Percentiles rank a stretch among this genome's conserved stretches.
These are phyloP conservation scores for Hyposoter dolosus DNA, from an alignment of 2,888 invertebrate genomes.

Conservation along the genomic window DNA sequence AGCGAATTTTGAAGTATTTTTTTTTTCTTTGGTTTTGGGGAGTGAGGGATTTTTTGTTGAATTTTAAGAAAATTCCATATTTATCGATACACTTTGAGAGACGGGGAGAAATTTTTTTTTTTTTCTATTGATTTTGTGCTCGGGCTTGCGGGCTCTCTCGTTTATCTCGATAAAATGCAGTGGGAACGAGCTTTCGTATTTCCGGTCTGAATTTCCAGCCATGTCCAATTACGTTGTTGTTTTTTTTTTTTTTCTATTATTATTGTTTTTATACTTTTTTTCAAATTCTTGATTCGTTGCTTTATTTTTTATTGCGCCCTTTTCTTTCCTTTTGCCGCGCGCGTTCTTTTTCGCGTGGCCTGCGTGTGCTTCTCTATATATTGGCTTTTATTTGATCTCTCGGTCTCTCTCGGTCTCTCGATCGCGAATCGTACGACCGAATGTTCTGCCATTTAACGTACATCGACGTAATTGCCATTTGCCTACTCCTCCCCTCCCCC, in stretches of 20 bases:
- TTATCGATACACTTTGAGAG: no score
- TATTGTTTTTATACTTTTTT: not conserved
- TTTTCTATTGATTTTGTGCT: no score
- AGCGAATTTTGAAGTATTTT: no score
- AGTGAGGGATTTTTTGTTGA: no score
- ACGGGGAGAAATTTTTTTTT: no score
- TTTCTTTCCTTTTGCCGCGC: not conserved
- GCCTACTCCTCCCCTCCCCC: conserved; percentile 11
- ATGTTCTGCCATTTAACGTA: conserved; percentile 61
- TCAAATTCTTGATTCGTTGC: not conserved
- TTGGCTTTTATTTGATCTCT: conserved; percentile 54
- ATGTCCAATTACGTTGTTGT: conserved; percentile 54
- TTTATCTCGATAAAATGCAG: conserved; percentile 25
- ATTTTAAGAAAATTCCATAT: no score
- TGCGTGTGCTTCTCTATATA: conserved; percentile 32
- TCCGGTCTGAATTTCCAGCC: conserved; percentile 17
- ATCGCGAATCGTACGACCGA: conserved; percentile 57
- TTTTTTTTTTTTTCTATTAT: not conserved
- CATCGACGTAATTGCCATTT: conserved; percentile 64
- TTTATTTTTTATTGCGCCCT: not conserved
- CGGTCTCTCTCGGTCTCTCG: not conserved
- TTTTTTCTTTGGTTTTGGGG: no score
- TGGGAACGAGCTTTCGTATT: conserved; percentile 44
- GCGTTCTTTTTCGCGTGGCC: conserved; percentile 24
- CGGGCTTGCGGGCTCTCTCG: no score